Base-by-base conservation (phyloP, 2,888 invertebrate species). In the Chymomyza procnemis region DNA sequence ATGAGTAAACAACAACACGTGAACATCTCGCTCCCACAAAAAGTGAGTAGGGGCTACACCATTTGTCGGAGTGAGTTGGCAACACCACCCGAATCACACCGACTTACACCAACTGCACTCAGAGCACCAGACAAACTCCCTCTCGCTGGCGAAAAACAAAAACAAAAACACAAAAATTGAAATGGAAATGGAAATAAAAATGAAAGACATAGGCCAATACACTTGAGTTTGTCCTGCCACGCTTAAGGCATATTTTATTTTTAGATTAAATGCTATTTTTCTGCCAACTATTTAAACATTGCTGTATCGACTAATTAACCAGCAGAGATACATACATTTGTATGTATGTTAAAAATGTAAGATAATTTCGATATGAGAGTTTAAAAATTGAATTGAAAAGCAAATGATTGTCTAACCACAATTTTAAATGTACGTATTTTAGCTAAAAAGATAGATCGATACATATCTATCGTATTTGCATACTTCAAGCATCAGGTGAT, bases 181-280 rank as follows among this genome's bases (percentile, higher is more conserved):
- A n/a, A n/a, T n/a, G n/a, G n/a, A n/a, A n/a, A n/a, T n/a, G n/a
- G n/a, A n/a, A n/a, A n/a, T n/a, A n/a, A n/a, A n/a, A n/a, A n/a
- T n/a, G n/a, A n/a, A n/a, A n/a, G n/a, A n/a, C n/a, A n/a, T n/a
- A n/a, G n/a, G n/a, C n/a, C n/a, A n/a, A n/a, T n/a, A n/a, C n/a
- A n/a, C n/a, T n/a, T n/a, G n/a, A 64, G 21, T 55, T 69, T 64
- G 52, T 34, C 21, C 47, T 19, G 61, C 14, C 34, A 63, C 62
- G 74, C 73, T n/a, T n/a, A n/a, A 16, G 50, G 64, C 71, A 67
- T 74, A 76, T 78, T 80, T 82, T 81, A 81, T 81, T 83, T 81
- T 80, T 81, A 81, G 80, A 70, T 0, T 69, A 72, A 79, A 75
- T 50, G 50, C 50, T 50, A 18, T 50, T n/a, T 50, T 69, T 65